Percentiles rank a stretch among this genome's conserved stretches.
phyloP scores from a whole-genome alignment of 2,113 vertebrate genomes.

The Cryptomyrus ogoouensis region DNA sequence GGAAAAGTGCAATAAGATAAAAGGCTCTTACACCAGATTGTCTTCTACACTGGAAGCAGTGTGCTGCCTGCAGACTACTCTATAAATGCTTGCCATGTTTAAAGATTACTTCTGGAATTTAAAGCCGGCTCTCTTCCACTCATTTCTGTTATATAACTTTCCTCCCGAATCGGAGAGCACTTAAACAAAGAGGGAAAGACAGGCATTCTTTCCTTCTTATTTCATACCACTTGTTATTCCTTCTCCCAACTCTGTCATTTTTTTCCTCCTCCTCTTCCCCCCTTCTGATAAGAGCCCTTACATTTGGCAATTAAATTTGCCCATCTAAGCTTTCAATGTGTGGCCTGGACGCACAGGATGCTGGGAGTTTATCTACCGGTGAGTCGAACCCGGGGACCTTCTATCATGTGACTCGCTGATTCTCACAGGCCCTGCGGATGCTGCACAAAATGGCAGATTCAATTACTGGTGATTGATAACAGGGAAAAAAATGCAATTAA shows the following conservation, averaged over 20 bases:
- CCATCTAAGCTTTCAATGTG: slow-evolving; percentile 22
- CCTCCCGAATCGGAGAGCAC: slow-evolving; percentile 20
- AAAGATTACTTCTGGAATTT: slow-evolving; percentile 39
- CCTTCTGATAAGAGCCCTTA: slow-evolving; percentile 49
- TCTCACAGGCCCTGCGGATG: neutral
- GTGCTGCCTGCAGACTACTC: slow-evolving; percentile 22
- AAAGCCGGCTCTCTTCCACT: slow-evolving; percentile 32
- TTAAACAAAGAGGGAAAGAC: slow-evolving; percentile 22
- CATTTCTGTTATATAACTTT: slow-evolving; percentile 25
- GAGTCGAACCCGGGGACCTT: neutral
- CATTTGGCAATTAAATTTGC: slow-evolving; percentile 59
- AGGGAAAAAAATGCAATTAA: neutral
- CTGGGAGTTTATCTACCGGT: neutral
- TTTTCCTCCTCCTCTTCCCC: slow-evolving; percentile 10
- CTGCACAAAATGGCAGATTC: neutral
- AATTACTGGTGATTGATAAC: neutral
- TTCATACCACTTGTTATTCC: slow-evolving; percentile 35
- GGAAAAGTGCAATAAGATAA: slow-evolving; percentile 3
- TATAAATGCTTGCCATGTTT: slow-evolving; percentile 29
- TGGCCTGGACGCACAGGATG: neutral
- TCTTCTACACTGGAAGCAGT: neutral
- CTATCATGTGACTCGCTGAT: neutral
- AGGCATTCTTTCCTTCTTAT: slow-evolving; percentile 32
- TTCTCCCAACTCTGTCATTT: slow-evolving; percentile 32
- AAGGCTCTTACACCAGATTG: neutral